phyloP scores from a whole-genome alignment of 2,113 vertebrate genomes.

The Rhadina sibilatrix region DNA sequence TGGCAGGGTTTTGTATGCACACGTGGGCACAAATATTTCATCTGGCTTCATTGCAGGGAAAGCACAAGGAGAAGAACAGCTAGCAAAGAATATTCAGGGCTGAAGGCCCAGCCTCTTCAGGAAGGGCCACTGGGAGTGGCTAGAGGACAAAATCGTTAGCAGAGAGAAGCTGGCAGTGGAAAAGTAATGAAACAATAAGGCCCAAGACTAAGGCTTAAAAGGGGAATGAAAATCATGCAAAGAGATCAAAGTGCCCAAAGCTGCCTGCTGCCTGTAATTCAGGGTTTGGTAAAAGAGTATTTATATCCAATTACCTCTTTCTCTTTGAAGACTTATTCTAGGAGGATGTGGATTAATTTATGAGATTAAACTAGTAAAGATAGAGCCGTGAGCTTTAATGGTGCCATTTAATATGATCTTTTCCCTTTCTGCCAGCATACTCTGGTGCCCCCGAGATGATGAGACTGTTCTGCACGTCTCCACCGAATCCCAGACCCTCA shows the following conservation, averaged over 20 bases:
- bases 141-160: neutral
- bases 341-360: constrained; percentile 55
- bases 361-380: constrained; percentile 61
- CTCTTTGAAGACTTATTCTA: constrained; percentile 53
- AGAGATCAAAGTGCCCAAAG: constrained; percentile 27
- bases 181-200: neutral
- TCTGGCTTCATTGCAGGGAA: neutral
- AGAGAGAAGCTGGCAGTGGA: neutral
- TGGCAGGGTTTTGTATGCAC: neutral
- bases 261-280: neutral
- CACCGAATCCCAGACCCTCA: neutral
- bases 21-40: neutral
- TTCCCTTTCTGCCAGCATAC: constrained; percentile 18
- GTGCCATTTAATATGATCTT: constrained; percentile 33
- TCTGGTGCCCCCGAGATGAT: neutral
- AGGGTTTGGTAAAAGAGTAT: neutral
- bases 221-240: neutral
- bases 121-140: neutral
- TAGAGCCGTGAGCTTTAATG: constrained; percentile 5
- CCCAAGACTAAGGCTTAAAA: neutral
- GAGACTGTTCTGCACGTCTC: neutral
- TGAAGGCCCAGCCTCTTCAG: neutral
- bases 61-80: neutral
- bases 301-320: constrained; percentile 41
- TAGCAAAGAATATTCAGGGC: neutral